Base-by-base conservation (phyloP, 2,888 invertebrate species). In the Chesias legatella region DNA sequence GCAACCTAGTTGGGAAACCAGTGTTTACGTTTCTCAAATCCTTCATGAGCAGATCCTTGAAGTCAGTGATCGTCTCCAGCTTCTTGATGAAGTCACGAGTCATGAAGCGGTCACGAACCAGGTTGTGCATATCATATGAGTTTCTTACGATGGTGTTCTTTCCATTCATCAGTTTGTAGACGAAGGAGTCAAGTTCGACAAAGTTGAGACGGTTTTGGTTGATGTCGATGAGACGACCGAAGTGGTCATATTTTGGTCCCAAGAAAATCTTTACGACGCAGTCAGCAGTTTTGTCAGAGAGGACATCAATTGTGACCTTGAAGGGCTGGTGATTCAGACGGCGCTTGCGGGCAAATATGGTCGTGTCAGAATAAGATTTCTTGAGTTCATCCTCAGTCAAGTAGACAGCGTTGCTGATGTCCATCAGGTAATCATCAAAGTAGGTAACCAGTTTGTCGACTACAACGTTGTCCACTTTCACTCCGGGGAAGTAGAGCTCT, bases 241-340 rank as follows among this genome's bases (percentile, higher is more conserved):
- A 63, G 47, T 90, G 70, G 63, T 93, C 92, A 64, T 89, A 89
- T 73, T 93, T 93, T 1, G 94, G 94, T 67, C 92, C 94, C 49
- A 93, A 71, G 86, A 90, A 94, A 1, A 92, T 75, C 45, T 92
- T 91, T 1, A 94, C 90, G 6, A 93, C 90, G 47, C 90, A 90
- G 60, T 91, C 90, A 4, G 78, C 81, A 9, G 83, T 63, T 51
- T 90, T 89, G 57, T 91, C 90, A 24, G 91, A 91, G 10, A 79
- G 56, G 17, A 92, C 77, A 31, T 86, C 83, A 31, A 92, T 53
- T 10, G 88, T 89, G 33, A 91, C 82, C 57, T 82, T 88, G 84
- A 92, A 93, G 17, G 90, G 90, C 43, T 91, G 82, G 77, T 93
- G 91, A 66, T 92, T 92, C n/a, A 93, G 83, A 20, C 92, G 91